Evolutionary conservation across 2,888 invertebrate genomes (phyloP).

Genomic region (Polymixis lichenea): DNA sequence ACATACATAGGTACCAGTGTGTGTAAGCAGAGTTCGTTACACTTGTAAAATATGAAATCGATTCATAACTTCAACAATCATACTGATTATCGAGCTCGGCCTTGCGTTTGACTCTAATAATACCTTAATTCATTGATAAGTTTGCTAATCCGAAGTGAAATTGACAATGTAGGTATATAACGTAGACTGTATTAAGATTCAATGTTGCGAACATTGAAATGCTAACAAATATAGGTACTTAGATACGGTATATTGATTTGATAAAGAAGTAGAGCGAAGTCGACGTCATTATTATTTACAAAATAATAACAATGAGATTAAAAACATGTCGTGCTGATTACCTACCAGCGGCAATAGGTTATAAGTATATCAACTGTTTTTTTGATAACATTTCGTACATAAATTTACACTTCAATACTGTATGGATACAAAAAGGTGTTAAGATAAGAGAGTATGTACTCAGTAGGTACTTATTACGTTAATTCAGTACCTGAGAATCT

Average conservation of each 20-base stretch:
- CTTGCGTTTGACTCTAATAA: conserved; percentile 38
- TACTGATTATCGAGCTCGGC: conserved; percentile 23
- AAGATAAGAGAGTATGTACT: conserved; percentile 17
- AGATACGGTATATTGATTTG: background rate
- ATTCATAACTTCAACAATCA: conserved; percentile 22
- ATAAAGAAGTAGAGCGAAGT: conserved; percentile 17
- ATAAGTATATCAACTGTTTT: background rate
- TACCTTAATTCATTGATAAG: conserved; percentile 7
- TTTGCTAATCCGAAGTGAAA: conserved; percentile 29
- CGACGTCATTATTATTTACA: background rate
- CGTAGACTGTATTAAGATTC: background rate
- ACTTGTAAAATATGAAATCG: conserved; percentile 58
- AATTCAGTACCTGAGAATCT: background rate
- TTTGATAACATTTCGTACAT: conserved; percentile 1
- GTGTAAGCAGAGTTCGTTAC: conserved; percentile 40
- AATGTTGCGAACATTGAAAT: conserved; percentile 5
- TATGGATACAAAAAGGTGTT: conserved; percentile 5
- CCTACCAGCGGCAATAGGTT: background rate
- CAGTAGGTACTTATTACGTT: background rate
- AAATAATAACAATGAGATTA: conserved; percentile 36
- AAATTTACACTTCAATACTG: conserved; percentile 19
- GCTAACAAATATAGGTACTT: background rate
- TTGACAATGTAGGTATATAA: conserved; percentile 23
- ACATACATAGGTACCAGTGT: conserved; percentile 35
- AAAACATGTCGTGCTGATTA: conserved; percentile 17